A percentile compares a stretch with the other conserved stretches of the same genome.
Conservation (phyloP, 2,113 vertebrate species). For the Meles meles region DNA sequence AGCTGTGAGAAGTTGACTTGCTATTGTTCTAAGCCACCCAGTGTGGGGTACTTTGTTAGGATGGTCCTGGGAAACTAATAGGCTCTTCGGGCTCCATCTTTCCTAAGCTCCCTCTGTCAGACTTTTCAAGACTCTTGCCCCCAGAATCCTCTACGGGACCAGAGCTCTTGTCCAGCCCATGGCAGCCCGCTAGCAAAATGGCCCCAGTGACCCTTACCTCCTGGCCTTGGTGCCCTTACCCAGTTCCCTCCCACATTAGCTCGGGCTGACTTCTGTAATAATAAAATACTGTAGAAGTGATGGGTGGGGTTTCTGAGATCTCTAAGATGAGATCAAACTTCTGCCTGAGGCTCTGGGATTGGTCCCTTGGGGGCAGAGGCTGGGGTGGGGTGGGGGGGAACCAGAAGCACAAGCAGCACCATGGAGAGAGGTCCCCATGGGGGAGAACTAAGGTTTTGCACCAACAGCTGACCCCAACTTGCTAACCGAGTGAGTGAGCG, state of each 20-base stretch:
- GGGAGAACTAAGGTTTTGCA: neutral
- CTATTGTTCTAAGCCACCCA: neutral
- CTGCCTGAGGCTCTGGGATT: neutral
- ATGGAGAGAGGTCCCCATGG: neutral
- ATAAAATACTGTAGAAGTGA: neutral
- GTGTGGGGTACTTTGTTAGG: neutral
- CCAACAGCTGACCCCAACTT: neutral
- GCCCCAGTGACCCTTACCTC: neutral
- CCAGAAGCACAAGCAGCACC: neutral
- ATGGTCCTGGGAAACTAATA: neutral
- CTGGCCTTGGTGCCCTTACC: neutral
- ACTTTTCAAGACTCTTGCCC: neutral
- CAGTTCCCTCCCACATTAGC: too few relatives aligned
- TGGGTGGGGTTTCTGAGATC: neutral
- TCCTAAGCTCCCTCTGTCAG: neutral
- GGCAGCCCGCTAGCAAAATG: neutral
- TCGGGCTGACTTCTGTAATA: neutral
- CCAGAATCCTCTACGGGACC: neutral
- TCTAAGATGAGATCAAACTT: neutral
- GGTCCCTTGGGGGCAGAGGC: neutral
- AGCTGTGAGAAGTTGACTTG: neutral
- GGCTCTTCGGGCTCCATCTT: neutral
- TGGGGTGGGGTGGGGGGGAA: too few relatives aligned
- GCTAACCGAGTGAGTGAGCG: neutral
- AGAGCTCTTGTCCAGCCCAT: neutral